Conservation (phyloP, 2,113 vertebrate genomes). For the Megaleporinus macrocephalus region DNA sequence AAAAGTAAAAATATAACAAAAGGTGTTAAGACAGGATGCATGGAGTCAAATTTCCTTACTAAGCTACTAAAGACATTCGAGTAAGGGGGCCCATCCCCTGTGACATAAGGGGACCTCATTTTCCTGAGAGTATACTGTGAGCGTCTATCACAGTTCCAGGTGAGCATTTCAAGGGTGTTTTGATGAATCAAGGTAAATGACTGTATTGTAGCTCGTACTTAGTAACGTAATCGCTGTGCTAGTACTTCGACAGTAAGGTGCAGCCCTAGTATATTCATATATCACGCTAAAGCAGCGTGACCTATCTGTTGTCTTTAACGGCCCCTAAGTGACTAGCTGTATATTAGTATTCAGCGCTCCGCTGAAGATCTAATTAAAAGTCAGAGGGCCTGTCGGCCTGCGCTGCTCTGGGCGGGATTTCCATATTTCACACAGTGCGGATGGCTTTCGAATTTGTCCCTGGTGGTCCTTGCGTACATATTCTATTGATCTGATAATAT, state of each 20-base stretch:
- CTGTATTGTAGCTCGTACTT: not conserved
- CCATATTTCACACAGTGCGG: conserved; percentile 50
- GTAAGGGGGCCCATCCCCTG: too few relatives aligned
- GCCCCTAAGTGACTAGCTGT: not conserved
- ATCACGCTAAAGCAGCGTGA: not conserved
- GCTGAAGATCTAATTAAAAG: conserved; percentile 49
- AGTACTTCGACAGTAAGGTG: not conserved
- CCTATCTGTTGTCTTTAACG: not conserved
- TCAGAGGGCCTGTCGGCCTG: conserved; percentile 20
- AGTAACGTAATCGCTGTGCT: not conserved
- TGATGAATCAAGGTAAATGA: too few relatives aligned
- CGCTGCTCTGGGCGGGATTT: conserved; percentile 34
- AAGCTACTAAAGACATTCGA: too few relatives aligned
- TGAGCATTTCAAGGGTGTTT: too few relatives aligned
- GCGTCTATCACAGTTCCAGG: too few relatives aligned
- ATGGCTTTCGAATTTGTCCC: conserved; percentile 46
- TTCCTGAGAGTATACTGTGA: too few relatives aligned
- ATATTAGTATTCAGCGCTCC: conserved; percentile 33
- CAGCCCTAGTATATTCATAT: not conserved
- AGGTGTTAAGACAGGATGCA: too few relatives aligned
- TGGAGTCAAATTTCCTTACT: too few relatives aligned
- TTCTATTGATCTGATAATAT: conserved; percentile 46
- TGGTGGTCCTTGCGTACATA: conserved; percentile 30
- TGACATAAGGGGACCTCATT: too few relatives aligned
- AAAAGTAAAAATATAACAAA: too few relatives aligned